Evolutionary conservation across 1,140 invertebrate species (phyloP), one percentile per base, ranked within the genome.

Genomic region (Cotesia vestalis): DNA sequence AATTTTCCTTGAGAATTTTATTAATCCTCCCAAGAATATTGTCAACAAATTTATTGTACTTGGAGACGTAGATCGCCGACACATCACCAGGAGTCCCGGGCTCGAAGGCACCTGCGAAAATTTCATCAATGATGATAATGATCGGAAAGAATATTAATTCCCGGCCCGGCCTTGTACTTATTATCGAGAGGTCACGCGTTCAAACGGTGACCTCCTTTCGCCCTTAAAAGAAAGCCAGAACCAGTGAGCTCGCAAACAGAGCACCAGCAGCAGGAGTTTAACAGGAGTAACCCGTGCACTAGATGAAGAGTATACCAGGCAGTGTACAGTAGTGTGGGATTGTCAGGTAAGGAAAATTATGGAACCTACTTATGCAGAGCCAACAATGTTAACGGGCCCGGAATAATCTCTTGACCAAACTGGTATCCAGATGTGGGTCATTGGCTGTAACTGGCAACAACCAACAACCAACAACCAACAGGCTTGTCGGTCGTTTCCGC

Each of bases 31-130:
- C 90, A 57, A 95, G 88, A 75, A 94, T 93, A 74, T 90, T 93
- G 82, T 95, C 94, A 46, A 95, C 91, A 80, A 94, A 95, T 75
- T 90, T 90, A 84, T 95, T 95, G 85, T 95, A 94, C 80, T 93
- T 93, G 34, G 90, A 87, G 35, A 93, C 91, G 83, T 94, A 93
- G 36, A 92, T 89, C 1, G 91, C 88, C 2, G 92, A 90, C 17
- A 92, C 86, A 70, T 85, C 76, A 55, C 74, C 89, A n/a, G 85
- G 83, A 0, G 80, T 78, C 20, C 81, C 79, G 0, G 76, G 64
- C 0, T 80, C 78, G 78, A 88, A 75, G 4, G 78, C 83, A 71
- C 87, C 87, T 88, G 79, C 74, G 79, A 79, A 73, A 74, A 64
- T 27, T 38, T 9, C n/a, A 20, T 63, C 63, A 71, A 62, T 35